These are phyloP conservation scores for Holcopasites calliopsidis DNA, from an alignment of 1,140 invertebrate genomes.

Conservation along the genomic window DNA sequence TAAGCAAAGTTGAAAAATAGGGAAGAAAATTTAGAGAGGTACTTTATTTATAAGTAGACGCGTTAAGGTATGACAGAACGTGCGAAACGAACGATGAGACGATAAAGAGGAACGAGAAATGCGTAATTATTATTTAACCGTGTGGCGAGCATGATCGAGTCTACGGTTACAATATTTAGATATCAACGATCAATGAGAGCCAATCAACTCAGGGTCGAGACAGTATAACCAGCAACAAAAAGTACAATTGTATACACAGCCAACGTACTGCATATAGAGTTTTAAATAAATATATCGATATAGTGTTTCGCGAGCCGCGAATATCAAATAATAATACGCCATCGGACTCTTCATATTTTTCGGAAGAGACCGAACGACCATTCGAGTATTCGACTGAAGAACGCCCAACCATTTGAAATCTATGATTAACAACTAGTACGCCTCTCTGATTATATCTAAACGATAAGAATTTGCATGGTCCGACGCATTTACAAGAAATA, in stretches of 20 bases:
- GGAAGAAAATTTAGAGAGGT: constrained; percentile 47
- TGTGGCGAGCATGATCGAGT: constrained; percentile 39
- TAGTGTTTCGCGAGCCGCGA: constrained; percentile 45
- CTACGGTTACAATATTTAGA: constrained; percentile 51
- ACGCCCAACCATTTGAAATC: constrained; percentile 23
- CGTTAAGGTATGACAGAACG: constrained; percentile 10
- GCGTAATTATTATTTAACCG: background rate
- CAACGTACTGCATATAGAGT: constrained; percentile 74
- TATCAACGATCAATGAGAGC: constrained; percentile 53
- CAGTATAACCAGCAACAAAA: constrained; percentile 78
- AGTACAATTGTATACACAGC: constrained; percentile 80
- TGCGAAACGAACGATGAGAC: background rate
- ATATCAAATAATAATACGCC: constrained; percentile 49
- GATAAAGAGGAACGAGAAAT: background rate
- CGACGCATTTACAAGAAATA: constrained; percentile 40
- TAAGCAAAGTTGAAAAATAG: constrained; percentile 32
- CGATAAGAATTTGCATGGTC: constrained; percentile 29
- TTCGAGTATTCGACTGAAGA: constrained; percentile 40
- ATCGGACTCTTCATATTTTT: constrained; percentile 17
- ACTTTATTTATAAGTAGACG: constrained; percentile 47
- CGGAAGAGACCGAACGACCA: constrained; percentile 30
- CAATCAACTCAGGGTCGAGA: constrained; percentile 77
- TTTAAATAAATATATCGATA: constrained; percentile 71
- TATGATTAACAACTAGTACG: constrained; percentile 22
- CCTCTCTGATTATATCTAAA: constrained; percentile 41